phyloP scores from a whole-genome alignment of 2,888 invertebrate genomes.

The Aphrophora alni region DNA sequence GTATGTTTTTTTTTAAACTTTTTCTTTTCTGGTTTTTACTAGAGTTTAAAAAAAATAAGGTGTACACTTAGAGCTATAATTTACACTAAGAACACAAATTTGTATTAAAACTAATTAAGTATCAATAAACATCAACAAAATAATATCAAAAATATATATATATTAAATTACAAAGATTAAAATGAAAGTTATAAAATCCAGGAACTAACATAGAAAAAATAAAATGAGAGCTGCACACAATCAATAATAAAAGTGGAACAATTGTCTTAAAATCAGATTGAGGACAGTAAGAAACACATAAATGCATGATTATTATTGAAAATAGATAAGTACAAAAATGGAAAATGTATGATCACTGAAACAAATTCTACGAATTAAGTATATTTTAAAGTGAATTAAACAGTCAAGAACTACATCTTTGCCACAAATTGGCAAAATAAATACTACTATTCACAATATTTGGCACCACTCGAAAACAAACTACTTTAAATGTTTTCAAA shows the following conservation, averaged over 20 bases:
- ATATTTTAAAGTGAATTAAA: not conserved
- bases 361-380: not conserved
- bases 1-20: too few relatives aligned
- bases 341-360: not conserved
- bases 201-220: conserved; percentile 1
- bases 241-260: not conserved
- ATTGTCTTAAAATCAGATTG: not conserved
- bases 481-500: not conserved
- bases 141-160: not conserved
- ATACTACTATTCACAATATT: not conserved
- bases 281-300: not conserved
- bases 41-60: not conserved
- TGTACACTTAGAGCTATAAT: not conserved
- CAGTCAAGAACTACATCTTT: not conserved
- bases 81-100: not conserved
- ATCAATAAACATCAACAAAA: not conserved
- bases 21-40: not conserved
- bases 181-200: not conserved
- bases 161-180: not conserved
- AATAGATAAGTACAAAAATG: not conserved
- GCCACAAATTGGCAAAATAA: not conserved
- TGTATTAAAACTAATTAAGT: not conserved
- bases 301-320: not conserved
- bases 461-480: not conserved
- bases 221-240: not conserved